phyloP scores from a whole-genome alignment of 2,888 invertebrate species.

The Arrhopalites spinosus region DNA sequence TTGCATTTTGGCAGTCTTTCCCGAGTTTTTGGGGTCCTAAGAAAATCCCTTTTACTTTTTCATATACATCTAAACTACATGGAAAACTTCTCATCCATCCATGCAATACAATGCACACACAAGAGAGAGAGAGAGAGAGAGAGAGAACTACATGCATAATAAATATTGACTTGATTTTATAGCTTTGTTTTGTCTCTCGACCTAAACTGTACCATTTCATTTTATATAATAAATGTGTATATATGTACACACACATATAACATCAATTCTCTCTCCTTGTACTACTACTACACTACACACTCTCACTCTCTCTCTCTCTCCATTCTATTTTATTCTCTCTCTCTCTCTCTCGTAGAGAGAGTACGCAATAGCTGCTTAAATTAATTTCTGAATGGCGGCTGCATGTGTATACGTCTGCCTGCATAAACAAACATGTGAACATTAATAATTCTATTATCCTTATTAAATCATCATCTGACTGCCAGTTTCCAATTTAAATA shows the following conservation, averaged over 20 bases:
- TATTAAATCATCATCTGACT: constrained; percentile 16
- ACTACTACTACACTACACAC: too few relatives aligned
- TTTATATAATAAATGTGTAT: not conserved
- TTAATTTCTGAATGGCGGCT: not conserved
- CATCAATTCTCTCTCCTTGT: too few relatives aligned
- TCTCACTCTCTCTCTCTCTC: too few relatives aligned
- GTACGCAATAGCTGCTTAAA: too few relatives aligned
- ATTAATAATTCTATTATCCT: constrained; percentile 18
- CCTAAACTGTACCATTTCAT: constrained; percentile 19
- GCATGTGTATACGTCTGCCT: not conserved
- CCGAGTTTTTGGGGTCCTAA: too few relatives aligned
- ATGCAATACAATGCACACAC: not conserved
- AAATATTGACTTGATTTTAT: constrained; percentile 29
- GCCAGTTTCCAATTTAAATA: not conserved
- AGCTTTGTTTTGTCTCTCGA: constrained; percentile 23
- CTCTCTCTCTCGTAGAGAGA: not conserved
- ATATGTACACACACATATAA: not conserved
- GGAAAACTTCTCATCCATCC: not conserved
- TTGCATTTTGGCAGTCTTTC: not conserved
- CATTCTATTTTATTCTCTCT: not conserved
- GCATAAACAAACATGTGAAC: not conserved
- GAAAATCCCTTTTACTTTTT: not conserved
- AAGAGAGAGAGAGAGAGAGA: not conserved
- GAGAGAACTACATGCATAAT: constrained; percentile 18
- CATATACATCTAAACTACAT: not conserved